phyloP scores from a whole-genome alignment of 2,113 vertebrate species.

The Mohoua ochrocephala region DNA sequence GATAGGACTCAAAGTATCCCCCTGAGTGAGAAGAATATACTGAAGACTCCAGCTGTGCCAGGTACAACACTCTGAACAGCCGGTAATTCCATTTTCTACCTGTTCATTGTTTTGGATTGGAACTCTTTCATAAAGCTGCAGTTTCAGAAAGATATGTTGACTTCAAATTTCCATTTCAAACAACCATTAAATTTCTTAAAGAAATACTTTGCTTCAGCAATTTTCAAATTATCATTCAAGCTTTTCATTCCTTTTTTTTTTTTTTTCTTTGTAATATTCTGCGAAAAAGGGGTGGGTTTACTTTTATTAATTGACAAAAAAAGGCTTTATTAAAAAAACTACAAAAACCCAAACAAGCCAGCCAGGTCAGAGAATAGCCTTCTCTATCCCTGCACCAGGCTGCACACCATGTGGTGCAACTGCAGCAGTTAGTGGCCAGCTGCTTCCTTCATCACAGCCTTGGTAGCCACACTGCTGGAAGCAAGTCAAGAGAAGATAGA shows the following conservation, averaged over 20 bases:
- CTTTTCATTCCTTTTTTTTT: neutral
- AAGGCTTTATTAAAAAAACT: neutral
- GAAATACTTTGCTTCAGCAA: neutral
- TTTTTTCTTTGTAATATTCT: neutral
- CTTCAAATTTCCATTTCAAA: conserved; percentile 20
- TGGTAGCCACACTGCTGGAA: conserved; percentile 5
- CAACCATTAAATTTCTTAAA: neutral
- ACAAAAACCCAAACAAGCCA: neutral
- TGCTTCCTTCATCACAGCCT: neutral
- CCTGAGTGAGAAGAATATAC: neutral
- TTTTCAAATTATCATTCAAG: neutral
- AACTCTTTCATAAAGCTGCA: neutral
- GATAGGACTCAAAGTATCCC: neutral
- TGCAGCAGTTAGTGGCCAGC: conserved; percentile 25
- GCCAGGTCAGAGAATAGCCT: neutral
- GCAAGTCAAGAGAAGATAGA: neutral
- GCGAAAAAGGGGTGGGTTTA: neutral
- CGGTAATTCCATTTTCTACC: neutral
- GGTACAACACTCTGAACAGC: neutral
- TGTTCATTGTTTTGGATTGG: neutral
- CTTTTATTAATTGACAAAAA: neutral
- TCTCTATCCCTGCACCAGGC: neutral
- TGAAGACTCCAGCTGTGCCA: neutral
- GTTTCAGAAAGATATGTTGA: neutral
- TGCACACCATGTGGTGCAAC: neutral